These are phyloP conservation scores for Drosophila baimaii DNA, from an alignment of 1,140 invertebrate species.

Conservation along the genomic window DNA sequence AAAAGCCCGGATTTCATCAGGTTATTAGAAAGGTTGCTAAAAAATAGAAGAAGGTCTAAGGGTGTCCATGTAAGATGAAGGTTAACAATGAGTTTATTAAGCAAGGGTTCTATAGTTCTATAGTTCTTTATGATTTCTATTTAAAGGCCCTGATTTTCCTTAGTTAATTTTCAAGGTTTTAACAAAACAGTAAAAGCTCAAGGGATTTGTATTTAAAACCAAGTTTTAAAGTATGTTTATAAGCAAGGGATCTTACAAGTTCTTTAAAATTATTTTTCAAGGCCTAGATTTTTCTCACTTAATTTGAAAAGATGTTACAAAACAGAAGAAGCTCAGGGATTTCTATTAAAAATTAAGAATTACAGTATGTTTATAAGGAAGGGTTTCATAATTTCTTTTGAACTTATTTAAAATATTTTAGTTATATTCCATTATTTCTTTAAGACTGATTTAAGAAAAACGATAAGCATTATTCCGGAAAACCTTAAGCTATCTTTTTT, in stretches of 20 bases:
- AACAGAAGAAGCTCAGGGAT: neutral
- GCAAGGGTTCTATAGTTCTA: too few species aligned
- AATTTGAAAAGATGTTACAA: too few species aligned
- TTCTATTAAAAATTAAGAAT: neutral
- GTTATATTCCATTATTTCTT: neutral
- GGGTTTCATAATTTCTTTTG: neutral
- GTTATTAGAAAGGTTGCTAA: neutral
- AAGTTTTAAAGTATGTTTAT: neutral
- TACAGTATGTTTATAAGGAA: neutral
- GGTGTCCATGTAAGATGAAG: too few species aligned
- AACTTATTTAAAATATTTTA: neutral
- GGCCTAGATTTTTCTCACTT: too few species aligned
- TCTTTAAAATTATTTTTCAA: neutral
- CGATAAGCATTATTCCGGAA: too few species aligned
- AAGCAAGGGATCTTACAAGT: neutral
- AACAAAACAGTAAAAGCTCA: neutral
- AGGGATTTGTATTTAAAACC: neutral
- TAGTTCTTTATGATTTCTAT: too few species aligned
- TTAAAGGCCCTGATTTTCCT: too few species aligned
- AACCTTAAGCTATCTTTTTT: neutral
- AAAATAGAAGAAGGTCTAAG: neutral
- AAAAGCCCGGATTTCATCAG: slow-evolving; percentile 7
- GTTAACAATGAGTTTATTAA: too few species aligned
- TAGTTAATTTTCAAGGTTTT: too few species aligned
- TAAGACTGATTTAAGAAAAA: neutral